Evolutionary conservation across 2,797 vertebrate species (phyloP), one percentile per base, ranked within the genome.

Genomic region (Hippopotamyrus pictus): DNA sequence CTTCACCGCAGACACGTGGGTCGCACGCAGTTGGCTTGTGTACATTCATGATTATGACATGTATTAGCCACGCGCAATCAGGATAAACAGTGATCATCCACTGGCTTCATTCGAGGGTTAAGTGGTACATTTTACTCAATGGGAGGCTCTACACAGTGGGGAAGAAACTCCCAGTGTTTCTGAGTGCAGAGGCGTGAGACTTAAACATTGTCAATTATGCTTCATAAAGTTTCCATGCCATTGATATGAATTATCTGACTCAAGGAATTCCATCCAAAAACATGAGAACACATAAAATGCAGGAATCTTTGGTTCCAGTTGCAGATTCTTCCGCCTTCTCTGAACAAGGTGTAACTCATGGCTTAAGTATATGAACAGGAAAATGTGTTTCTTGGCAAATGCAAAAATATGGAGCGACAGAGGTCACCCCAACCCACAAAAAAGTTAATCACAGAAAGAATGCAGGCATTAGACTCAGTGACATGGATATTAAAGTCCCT

Each of bases 401-500:
- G 51, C 8, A 5, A 65, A 84, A 19, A 44, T 44, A 17, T 37
- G 3, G 44, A 62, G 79, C 7, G 17, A 83, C 37, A 12, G 41
- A 65, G 22, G 22, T 51, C 46, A 14, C 22, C 48, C 14, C 73
- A 14, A 17, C 33, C 33, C 11, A 89, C 11, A 89, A 54, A 6
- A 59, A 33, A 37, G 17, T 41, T 53, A 3, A 29, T 84, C 53
- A 46, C 37, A 50, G 25, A 85, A 25, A 85, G 19, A 29, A 22
- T 25, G 83, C 33, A 79, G 37, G 19, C 22, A 25, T 85, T 85
- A 85, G 48, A 37, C 46, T 85, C 48, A 33, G 48, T 59, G 51
- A 86, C 86, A 50, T 12, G 89, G 88, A 87, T 85, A 54, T 33
- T 17, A 37, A 73, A 79, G 14, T 44, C 44, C 87, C 90, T 90